phyloP scores from a whole-genome alignment of 1,140 invertebrate genomes.

The Melanaphis sacchari region DNA sequence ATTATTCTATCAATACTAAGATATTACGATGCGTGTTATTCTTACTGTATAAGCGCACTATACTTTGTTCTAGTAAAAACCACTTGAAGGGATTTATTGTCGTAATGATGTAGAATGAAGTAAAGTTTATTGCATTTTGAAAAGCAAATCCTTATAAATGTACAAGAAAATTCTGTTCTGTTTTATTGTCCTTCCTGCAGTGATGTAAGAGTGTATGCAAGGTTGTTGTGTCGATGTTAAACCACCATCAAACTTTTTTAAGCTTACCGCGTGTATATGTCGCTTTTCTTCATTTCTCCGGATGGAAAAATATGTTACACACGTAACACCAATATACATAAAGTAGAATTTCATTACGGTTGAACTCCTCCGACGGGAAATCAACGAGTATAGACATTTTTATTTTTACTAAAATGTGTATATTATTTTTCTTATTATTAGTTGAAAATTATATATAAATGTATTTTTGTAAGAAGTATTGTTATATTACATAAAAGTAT shows the following conservation, averaged over 20 bases:
- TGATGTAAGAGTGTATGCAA: slow-evolving; percentile 1
- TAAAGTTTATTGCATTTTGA: slow-evolving; percentile 15
- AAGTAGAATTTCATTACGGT: slow-evolving; percentile 3
- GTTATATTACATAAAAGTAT: neutral
- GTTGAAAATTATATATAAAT: neutral
- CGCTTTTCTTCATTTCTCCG: neutral
- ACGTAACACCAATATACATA: neutral
- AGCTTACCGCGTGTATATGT: neutral
- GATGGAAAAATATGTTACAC: neutral
- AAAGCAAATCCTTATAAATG: neutral
- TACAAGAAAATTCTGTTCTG: slow-evolving; percentile 7
- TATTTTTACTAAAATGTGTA: neutral
- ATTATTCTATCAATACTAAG: slow-evolving; percentile 11
- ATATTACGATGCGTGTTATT: neutral
- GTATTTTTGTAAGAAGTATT: neutral
- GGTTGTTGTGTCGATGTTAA: slow-evolving; percentile 6
- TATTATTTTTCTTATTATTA: neutral
- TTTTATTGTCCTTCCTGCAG: neutral
- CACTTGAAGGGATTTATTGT: slow-evolving; percentile 21
- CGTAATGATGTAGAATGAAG: neutral
- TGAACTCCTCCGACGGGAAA: slow-evolving; percentile 28
- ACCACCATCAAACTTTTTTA: slow-evolving; percentile 13
- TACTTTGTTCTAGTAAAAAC: neutral
- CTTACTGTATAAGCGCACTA: neutral
- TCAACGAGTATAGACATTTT: neutral